Percentiles rank a stretch among this genome's conserved stretches.
Conservation (phyloP, 2,888 invertebrate genomes). For the Hypomecis atomaria region DNA sequence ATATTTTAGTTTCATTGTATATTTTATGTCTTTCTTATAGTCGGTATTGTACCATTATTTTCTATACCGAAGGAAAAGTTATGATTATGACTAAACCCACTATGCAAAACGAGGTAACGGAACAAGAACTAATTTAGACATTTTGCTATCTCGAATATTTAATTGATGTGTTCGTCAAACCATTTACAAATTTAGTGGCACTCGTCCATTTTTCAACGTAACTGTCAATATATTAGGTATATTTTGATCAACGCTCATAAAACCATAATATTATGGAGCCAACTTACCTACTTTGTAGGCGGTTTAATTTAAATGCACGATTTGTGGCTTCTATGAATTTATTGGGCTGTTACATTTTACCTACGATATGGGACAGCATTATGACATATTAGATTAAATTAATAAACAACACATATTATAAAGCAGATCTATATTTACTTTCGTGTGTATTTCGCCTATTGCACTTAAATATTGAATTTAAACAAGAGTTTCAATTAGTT, state of each 20-base stretch:
- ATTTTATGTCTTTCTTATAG: slow-evolving; percentile 2
- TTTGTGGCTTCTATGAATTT: not conserved
- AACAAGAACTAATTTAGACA: slow-evolving; percentile 16
- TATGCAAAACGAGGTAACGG: slow-evolving; percentile 9
- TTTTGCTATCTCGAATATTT: not conserved
- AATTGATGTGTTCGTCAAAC: slow-evolving; percentile 1
- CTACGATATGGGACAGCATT: not conserved
- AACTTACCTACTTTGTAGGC: slow-evolving; percentile 13
- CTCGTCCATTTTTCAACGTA: slow-evolving; percentile 15
- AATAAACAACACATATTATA: not conserved
- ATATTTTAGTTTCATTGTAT: not conserved
- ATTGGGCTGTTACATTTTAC: not conserved
- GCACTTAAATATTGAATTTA: too few species aligned
- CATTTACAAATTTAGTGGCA: slow-evolving; percentile 14
- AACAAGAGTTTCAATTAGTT: too few species aligned
- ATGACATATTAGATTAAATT: not conserved
- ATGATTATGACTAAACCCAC: slow-evolving; percentile 8
- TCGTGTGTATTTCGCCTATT: too few species aligned
- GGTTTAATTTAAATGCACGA: not conserved
- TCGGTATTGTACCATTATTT: not conserved
- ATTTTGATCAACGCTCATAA: slow-evolving; percentile 19
- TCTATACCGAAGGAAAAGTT: slow-evolving; percentile 1
- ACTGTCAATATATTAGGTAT: slow-evolving; percentile 10
- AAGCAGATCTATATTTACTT: not conserved
- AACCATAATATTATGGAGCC: slow-evolving; percentile 12